Percentiles rank a stretch among this genome's conserved stretches.
These are phyloP conservation scores for Andricus quercusramuli DNA, from an alignment of 2,888 invertebrate species.

Conservation along the genomic window DNA sequence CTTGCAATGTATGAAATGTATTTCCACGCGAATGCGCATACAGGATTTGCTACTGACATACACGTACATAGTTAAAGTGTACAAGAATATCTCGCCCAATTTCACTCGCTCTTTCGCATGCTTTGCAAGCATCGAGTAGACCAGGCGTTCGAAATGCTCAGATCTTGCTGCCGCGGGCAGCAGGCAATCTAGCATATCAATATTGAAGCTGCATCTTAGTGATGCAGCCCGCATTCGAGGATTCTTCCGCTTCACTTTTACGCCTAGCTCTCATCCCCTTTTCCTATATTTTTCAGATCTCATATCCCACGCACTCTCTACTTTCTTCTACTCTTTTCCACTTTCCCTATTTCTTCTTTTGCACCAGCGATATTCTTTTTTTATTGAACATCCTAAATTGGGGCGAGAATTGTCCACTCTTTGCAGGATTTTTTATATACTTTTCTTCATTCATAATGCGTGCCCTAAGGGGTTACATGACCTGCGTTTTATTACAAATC, in stretches of 20 bases:
- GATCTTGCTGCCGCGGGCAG: constrained; percentile 61
- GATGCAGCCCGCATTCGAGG: constrained; percentile 63
- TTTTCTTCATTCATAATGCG: no score
- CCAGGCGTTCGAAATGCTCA: constrained; percentile 50
- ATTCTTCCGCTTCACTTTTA: constrained; percentile 50
- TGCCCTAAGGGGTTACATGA: no score
- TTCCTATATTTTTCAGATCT: background rate
- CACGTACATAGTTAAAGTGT: constrained; percentile 44
- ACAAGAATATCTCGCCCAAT: constrained; percentile 70
- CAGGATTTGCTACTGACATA: constrained; percentile 4
- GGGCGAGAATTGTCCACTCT: background rate
- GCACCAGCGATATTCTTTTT: background rate
- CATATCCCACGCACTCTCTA: constrained; percentile 5
- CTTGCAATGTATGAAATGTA: background rate
- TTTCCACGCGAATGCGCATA: background rate
- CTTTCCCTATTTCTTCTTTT: background rate
- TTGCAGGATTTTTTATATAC: no score
- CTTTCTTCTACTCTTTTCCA: background rate
- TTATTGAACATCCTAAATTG: background rate
- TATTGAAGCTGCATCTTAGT: constrained; percentile 65
- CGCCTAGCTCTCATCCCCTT: constrained; percentile 2
- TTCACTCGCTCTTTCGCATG: constrained; percentile 66
- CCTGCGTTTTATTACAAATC: no score
- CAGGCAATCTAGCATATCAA: constrained; percentile 67
- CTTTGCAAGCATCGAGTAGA: constrained; percentile 60